Conservation (phyloP, 1,140 invertebrate species). For the Dendrolimus kikuchii region DNA sequence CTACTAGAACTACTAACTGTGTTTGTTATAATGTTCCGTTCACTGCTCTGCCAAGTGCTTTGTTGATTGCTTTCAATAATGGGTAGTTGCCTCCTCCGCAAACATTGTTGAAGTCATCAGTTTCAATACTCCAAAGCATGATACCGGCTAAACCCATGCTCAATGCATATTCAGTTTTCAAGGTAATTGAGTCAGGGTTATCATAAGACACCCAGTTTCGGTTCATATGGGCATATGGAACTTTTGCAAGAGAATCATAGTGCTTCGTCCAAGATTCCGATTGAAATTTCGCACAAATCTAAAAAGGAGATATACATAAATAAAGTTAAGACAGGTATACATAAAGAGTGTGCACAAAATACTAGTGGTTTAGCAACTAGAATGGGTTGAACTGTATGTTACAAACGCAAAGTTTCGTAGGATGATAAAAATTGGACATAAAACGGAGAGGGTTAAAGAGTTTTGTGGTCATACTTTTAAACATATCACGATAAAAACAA, state of each 20-base stretch:
- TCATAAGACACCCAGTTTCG: slow-evolving; percentile 87
- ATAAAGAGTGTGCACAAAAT: too few relatives aligned
- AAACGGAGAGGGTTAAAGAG: too few relatives aligned
- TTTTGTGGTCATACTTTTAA: too few relatives aligned
- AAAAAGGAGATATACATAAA: slow-evolving; percentile 8
- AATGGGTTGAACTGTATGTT: too few relatives aligned
- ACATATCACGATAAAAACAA: too few relatives aligned
- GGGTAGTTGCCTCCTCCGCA: slow-evolving; percentile 72
- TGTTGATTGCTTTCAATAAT: slow-evolving; percentile 45
- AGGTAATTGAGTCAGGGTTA: slow-evolving; percentile 69
- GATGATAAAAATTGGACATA: too few relatives aligned
- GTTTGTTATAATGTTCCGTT: neutral
- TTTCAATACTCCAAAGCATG: slow-evolving; percentile 84
- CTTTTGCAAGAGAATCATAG: slow-evolving; percentile 36
- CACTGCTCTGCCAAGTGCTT: slow-evolving; percentile 15
- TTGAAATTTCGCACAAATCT: slow-evolving; percentile 42
- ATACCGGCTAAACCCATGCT: slow-evolving; percentile 73
- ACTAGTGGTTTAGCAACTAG: too few relatives aligned
- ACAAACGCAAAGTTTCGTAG: too few relatives aligned
- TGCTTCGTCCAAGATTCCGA: slow-evolving; percentile 38
- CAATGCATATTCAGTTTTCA: slow-evolving; percentile 74
- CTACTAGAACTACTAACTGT: too few relatives aligned
- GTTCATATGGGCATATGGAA: slow-evolving; percentile 77
- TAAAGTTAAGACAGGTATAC: too few relatives aligned
- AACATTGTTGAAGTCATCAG: slow-evolving; percentile 78